Evolutionary conservation across 1,140 invertebrate species (phyloP), one percentile per base, ranked within the genome.

Genomic region (Drosophila sulfurigaster): DNA sequence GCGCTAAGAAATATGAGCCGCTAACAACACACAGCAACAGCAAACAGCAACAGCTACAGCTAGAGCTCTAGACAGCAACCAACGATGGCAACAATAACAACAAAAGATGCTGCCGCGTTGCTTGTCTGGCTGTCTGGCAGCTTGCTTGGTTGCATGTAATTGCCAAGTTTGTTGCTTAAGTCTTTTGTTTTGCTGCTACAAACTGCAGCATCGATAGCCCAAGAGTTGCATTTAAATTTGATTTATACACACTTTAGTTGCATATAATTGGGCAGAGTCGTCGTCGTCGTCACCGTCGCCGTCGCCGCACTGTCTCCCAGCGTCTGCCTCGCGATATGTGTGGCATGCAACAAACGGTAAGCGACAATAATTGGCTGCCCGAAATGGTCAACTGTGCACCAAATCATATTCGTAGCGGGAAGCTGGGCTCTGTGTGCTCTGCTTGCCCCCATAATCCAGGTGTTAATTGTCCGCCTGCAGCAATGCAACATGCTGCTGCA

Each of bases 81-180:
- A 52, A 46, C 52, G 54, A 30, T 41, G 35, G 25, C 56, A 65
- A 66, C 82, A 89, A 69, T 75, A 81, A 74, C 71, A 69, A 70
- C 72, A 75, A 74, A 88, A 82, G 78, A 75, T 80, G 85, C 75
- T 80, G 83, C 81, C 81, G 77, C 73, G 54, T 59, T 20, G 46
- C 28, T 32, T 56, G 52, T 15, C 11, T 25, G 52, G 10, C 16
- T 60, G 41, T 28, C 25, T 15, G 58, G 1, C 28, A 30, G 20
- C 8, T 20, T 49, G 35, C 25, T 73, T 83, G 78, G 72, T 72
- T 68, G 79, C 71, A 77, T 86, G 87, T 89, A 90, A 82, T 91
- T 83, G 83, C 85, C 80, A 83, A 91, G 88, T 91, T 91, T 89
- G 88, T 89, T 75, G 83, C 88, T 89, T 91, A 85, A 91, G 88